Base-by-base conservation (phyloP, 2,888 invertebrate species). In the Heteropelma amictum region DNA sequence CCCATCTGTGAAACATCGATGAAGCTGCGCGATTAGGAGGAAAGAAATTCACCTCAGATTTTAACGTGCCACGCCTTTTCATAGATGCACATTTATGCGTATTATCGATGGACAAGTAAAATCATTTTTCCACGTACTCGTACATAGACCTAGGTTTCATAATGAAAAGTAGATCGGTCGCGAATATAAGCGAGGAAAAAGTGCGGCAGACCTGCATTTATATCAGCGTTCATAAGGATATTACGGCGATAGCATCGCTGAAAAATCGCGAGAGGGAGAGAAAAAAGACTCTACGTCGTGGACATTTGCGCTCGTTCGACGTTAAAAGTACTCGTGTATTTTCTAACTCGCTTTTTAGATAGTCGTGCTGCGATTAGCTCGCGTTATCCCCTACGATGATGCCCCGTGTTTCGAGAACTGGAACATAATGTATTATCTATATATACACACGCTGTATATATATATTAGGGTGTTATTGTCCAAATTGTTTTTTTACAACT, bases 271-370 rank as follows among this genome's bases (percentile, higher is more conserved):
- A 42, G 58, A 14, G 21, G 10, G 5, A 8, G n/a, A n/a, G n/a
- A n/a, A n/a, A n/a, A n/a, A n/a, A n/a, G n/a, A n/a, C n/a, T n/a
- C n/a, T n/a, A n/a, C n/a, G n/a, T n/a, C 47, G 38, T 49, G 63
- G 40, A 58, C 63, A 69, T 68, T 68, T 56, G 54, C 40, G 33
- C 47, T 61, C 73, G 73, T 68, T 63, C 49, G 68, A 63, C 63
- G 42, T 67, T 61, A 72, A n/a, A n/a, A 65, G 45, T 51, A 51
- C 73, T 73, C 68, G 68, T 58, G 67, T 73, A 72, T 72, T 56
- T 73, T 63, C 54, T 53, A 61, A 56, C 63, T 56, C 12, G 54
- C 49, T 73, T 63, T 33, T 61, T 30, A 56, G 68, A 63, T 73
- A 51, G 56, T 68, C 68, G 73, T 68, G 73, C 73, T 56, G 40